Base-by-base conservation (phyloP, 2,888 invertebrate species). In the Sturmia bella region DNA sequence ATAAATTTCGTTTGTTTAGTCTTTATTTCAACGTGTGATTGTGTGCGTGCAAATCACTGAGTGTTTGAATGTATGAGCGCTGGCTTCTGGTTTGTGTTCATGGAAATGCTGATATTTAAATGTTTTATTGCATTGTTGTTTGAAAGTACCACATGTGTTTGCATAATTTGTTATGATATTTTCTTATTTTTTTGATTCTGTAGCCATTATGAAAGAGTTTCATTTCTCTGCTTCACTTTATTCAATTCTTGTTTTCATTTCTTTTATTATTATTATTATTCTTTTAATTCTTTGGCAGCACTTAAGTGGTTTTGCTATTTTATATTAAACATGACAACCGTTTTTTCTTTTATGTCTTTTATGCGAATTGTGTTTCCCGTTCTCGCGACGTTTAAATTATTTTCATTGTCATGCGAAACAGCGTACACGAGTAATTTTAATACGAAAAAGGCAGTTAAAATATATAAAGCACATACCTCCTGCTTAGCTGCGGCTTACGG, bases 251-350 rank as follows among this genome's bases (percentile, higher is more conserved):
- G 48, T 68, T 45, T 56, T 59, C 24, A 41, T 77, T 68, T 63
- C 41, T 21, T 21, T 24, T 56, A 32, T 32, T 21, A 9, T 32
- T 32, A 32, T 32, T 21, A 9, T 32, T 32, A 32, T 32, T 21
- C 50, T 50, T 74, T 76, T 54, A 56, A 76, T 54, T 76, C 50
- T 52, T 59, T 21, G 78, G 56, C 32, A 64, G 64, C 74, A 66
- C 78, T 75, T 82, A 82, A 82, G 82, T 78, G 82, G 74, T 82
- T 82, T 82, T 82, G 74, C 70, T 70, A 68, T 82, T 78, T 75
- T 61, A 43, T 66, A 74, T 19, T 64, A 70, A 75, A 75, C 70
- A 78, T 75, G 78, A 75, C 70, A 82, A 75, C 41, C n/a, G 19
- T 39, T 64, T 70, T 77, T 69, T n/a, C n/a, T 73, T 39, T 72